Conservation (phyloP, 1,140 invertebrate species). For the Archegozetes longisetosus region DNA sequence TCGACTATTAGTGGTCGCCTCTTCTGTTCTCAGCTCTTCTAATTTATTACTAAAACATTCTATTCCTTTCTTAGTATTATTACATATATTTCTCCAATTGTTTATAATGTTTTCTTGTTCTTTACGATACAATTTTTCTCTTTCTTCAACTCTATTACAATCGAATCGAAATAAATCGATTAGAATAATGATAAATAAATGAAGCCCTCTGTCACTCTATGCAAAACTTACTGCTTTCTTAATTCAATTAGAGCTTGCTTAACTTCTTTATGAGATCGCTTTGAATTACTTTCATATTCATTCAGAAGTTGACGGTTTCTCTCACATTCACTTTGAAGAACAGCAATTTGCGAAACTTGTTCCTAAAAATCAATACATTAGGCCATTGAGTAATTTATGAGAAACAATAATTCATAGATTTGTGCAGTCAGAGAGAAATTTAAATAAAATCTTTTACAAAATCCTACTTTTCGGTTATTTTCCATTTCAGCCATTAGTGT, state of each 20-base stretch:
- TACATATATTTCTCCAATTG: neutral
- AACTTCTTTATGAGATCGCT: neutral
- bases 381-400: neutral
- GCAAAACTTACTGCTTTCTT: neutral
- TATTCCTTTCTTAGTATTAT: neutral
- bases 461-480: neutral
- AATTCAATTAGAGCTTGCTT: neutral
- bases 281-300: neutral
- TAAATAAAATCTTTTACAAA: neutral
- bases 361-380: neutral
- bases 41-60: too few species aligned
- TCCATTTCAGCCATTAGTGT: neutral
- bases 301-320: neutral
- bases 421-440: neutral
- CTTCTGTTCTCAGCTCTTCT: too few species aligned
- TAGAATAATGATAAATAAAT: too few species aligned
- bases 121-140: neutral
- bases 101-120: neutral
- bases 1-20: too few species aligned
- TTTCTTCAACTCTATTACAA: neutral
- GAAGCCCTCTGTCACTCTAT: too few species aligned
- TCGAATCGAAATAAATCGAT: neutral
- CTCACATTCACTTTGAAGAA: neutral
- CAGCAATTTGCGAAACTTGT: neutral
- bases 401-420: neutral